Base-by-base conservation (phyloP, 2,113 vertebrate genomes). In the Varanus komodoensis region DNA sequence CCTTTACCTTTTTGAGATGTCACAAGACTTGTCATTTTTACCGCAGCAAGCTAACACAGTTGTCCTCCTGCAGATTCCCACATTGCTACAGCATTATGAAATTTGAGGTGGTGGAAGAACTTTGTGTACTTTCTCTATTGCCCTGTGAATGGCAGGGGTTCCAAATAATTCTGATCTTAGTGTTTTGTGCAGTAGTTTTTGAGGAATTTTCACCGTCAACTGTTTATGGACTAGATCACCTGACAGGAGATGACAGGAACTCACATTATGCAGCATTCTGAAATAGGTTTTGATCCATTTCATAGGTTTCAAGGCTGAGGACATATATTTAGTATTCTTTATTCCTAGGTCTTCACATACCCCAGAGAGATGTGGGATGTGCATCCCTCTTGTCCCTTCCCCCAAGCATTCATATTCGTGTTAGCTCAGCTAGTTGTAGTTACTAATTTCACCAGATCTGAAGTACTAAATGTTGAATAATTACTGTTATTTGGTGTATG, bases 101-200 rank as follows among this genome's bases (percentile, higher is more conserved):
- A 27, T 64, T 64, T 84, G 54, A 77, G 38, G 27, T 50, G 54
- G 29, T 77, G 4, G 0, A 0, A 0, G 5, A 8, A 27, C 54
- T 23, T 29, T 69, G 32, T 0, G 34, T n/a, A 67, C 52, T 19
- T 21, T 87, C 77, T 19, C 9, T 15, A 86, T 74, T 89, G 64
- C 68, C 38, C 0, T 93, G 77, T 87, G 48, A 57, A 67, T 91
- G 92, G 82, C 93, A 96, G 95, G 93, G 95, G 95, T 93, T 81
- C 25, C 90, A 90, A 67, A 52, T n/a, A 57, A 3, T 21, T 64
- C 52, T 0, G 0, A 4, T 15, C 73, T 82, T 64, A 64, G n/a
- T 44, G 52, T 14, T 73, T 71, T 71, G 5, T 73, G 21, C 48
- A 89, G 82, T 34, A 82, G 79, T n/a, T 82, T 74, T 89, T 74